Percentiles rank a stretch among this genome's conserved stretches.
Conservation (phyloP, 1,140 invertebrate genomes). For the Diploscapter pachys region DNA sequence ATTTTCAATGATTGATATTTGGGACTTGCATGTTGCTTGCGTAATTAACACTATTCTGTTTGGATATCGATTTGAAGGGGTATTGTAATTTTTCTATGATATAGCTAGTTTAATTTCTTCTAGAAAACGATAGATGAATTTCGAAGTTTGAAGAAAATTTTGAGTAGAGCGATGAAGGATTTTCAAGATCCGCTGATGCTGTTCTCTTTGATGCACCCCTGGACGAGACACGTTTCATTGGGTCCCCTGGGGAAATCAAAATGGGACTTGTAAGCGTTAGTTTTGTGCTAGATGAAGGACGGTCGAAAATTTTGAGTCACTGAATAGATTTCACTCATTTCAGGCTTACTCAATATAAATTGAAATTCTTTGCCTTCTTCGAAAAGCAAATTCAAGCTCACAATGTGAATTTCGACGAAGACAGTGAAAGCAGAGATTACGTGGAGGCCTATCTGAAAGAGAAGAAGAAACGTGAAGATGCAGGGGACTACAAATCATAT, state of each 20-base stretch:
- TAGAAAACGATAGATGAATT: neutral
- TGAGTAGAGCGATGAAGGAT: neutral
- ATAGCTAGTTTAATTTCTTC: neutral
- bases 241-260: no score
- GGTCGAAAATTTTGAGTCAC: neutral
- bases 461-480: constrained; percentile 23
- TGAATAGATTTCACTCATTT: neutral
- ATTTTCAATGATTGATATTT: no score
- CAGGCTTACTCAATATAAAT: constrained; percentile 1
- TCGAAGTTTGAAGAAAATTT: neutral
- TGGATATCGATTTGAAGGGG: constrained; percentile 23
- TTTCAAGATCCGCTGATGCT: neutral
- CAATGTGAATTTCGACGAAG: constrained; percentile 20
- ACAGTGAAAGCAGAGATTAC: constrained; percentile 31
- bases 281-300: no score
- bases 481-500: constrained; percentile 19
- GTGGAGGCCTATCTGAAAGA: constrained; percentile 37
- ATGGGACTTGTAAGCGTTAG: no score
- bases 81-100: neutral
- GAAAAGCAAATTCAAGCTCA: constrained; percentile 27
- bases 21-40: constrained; percentile 13
- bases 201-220: neutral
- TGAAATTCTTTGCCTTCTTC: constrained; percentile 30
- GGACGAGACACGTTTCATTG: no score
- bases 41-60: constrained; percentile 33